Conservation (phyloP, 1,140 invertebrate genomes). For the Sitophilus oryzae region DNA sequence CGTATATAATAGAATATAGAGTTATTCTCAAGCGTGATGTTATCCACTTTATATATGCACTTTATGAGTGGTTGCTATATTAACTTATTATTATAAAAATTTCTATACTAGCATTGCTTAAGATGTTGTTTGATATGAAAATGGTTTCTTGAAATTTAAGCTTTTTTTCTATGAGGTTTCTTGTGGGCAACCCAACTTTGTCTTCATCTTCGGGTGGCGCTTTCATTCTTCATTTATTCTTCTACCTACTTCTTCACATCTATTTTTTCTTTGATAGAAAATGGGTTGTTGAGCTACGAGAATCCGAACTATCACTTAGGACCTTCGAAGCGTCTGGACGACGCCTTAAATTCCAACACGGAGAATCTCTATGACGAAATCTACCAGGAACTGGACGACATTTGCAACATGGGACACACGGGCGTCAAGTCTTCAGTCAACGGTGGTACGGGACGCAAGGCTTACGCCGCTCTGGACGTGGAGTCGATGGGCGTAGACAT, state of each 20-base stretch:
- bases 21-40: no score
- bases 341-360: constrained; percentile 71
- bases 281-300: constrained; percentile 78
- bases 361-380: constrained; percentile 54
- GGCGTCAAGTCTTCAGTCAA: constrained; percentile 35
- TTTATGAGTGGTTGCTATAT: no score
- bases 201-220: neutral
- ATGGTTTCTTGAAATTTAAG: no score
- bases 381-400: constrained; percentile 57
- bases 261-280: constrained; percentile 67
- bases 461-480: constrained; percentile 60
- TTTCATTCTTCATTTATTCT: neutral
- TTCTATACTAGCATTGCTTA: no score
- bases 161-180: no score
- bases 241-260: no score
- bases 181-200: neutral
- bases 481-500: constrained; percentile 68
- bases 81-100: no score
- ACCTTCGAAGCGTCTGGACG: constrained; percentile 62
- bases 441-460: constrained; percentile 48
- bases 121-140: no score
- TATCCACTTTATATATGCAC: no score
- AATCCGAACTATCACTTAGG: constrained; percentile 82
- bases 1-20: no score
- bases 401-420: constrained; percentile 46